Evolutionary conservation across 2,797 vertebrate genomes (phyloP), one percentile per base, ranked within the genome.

Genomic region (Anabacerthia variegaticeps): DNA sequence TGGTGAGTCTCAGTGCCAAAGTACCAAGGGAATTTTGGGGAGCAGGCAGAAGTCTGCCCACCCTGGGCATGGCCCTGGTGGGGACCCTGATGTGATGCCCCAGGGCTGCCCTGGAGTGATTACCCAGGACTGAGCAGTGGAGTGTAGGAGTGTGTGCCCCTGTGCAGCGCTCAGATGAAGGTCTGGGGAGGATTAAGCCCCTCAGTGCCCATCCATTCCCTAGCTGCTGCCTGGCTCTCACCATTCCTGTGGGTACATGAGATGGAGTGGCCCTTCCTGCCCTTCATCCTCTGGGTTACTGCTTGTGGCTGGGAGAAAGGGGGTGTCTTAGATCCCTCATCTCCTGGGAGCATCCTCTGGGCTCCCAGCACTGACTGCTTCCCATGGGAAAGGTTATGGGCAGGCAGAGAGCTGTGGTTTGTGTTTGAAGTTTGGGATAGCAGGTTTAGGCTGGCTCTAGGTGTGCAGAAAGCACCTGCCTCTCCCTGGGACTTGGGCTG

Each of bases 181-280:
- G 12, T 6, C 15, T 23, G 22, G 21, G 30, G 30, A 30, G 52
- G 19, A 54, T 54, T 54, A 32, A 32, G 19, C 52, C 52, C 30
- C 52, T 32, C 34, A 8, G 0, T 4, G 34, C 4, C 2, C 20
- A 4, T 37, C 32, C 2, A 2, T 51, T 36, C 30, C 18, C 1
- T 14, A 51, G 18, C 44, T 18, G 71, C 69, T 14, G 37, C 10
- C 13, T 3, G 30, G 43, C 49, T n/a, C 23, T 12, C 34, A 32
- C 43, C 1, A 1, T 16, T 19, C 1, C 3, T 1, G 16, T 23
- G 12, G 44, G 39, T 0, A 2, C 1, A 0, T 2, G 30, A 6
- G 68, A 3, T 19, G 23, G 46, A 52, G 39, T 0, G 15, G 10
- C 43, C 32, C 18, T 44, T 56, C 20, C 58, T 67, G 39, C 44